phyloP scores from a whole-genome alignment of 1,140 invertebrate species.

The Drosophila bocqueti region DNA sequence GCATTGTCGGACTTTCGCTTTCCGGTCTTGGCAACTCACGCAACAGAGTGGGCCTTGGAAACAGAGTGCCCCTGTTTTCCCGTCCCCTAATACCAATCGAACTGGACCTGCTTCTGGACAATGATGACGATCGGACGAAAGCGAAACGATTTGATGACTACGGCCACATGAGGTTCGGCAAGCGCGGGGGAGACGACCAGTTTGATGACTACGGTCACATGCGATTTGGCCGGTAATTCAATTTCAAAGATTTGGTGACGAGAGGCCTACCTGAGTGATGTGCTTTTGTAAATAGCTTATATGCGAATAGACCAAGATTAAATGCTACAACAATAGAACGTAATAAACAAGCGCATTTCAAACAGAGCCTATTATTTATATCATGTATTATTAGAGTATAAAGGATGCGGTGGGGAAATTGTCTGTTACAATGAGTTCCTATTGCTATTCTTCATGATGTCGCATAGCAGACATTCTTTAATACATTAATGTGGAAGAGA shows the following conservation, averaged over 20 bases:
- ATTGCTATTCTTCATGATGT: no score
- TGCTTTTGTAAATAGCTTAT: constrained; percentile 19
- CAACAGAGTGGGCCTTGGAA: constrained; percentile 32
- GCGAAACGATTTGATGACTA: constrained; percentile 88
- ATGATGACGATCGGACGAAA: constrained; percentile 86
- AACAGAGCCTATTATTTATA: neutral
- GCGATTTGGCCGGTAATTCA: constrained; percentile 86
- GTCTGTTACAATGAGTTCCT: neutral
- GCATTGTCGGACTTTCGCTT: constrained; percentile 5
- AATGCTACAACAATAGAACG: neutral
- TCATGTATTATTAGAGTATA: neutral
- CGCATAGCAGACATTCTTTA: no score
- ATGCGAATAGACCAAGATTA: neutral
- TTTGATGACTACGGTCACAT: constrained; percentile 89
- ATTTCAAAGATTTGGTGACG: neutral
- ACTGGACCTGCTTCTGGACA: constrained; percentile 84
- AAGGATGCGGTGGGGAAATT: no score
- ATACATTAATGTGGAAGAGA: no score
- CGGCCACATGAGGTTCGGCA: constrained; percentile 88
- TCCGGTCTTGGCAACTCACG: constrained; percentile 21
- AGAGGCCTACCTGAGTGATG: constrained; percentile 3
- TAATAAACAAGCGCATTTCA: constrained; percentile 9
- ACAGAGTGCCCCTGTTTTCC: constrained; percentile 41
- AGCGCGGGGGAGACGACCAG: constrained; percentile 85
- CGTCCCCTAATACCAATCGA: constrained; percentile 60